Percentiles rank a stretch among this genome's conserved stretches.
Evolutionary conservation across 2,113 vertebrate genomes (phyloP).

Genomic region (Natator depressus): DNA sequence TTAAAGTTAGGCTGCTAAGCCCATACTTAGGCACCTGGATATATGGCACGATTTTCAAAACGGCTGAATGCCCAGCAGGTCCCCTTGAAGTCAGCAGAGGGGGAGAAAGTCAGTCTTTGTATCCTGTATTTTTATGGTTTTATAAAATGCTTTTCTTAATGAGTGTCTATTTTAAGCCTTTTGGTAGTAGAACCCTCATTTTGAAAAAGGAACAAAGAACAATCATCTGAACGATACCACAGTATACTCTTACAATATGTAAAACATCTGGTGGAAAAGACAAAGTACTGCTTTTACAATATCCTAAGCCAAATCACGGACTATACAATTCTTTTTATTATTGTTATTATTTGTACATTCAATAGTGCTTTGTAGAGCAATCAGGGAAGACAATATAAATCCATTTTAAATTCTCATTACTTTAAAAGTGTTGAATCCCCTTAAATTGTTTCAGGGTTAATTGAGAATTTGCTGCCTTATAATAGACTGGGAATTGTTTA

Average conservation of each 20-base stretch:
- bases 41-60: background rate
- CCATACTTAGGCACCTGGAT: background rate
- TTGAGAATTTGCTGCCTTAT: constrained; percentile 51
- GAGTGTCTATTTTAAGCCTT: constrained; percentile 12
- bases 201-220: background rate
- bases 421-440: constrained; percentile 59
- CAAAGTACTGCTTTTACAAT: constrained; percentile 42
- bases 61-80: background rate
- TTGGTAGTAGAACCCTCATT: background rate
- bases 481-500: constrained; percentile 55
- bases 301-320: constrained; percentile 51
- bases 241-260: constrained; percentile 38
- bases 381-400: constrained; percentile 57
- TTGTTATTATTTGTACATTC: constrained; percentile 56
- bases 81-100: background rate
- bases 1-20: rapidly evolving
- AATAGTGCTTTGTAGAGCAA: constrained; percentile 51
- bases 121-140: background rate
- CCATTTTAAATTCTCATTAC: constrained; percentile 67
- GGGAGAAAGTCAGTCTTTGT: background rate
- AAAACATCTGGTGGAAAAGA: constrained; percentile 53
- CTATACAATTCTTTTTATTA: constrained; percentile 44
- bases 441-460: constrained; percentile 62
- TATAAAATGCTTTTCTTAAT: constrained; percentile 21
- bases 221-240: constrained; percentile 30